Base-by-base conservation (phyloP, 1,140 invertebrate genomes). In the Maconellicoccus hirsutus region DNA sequence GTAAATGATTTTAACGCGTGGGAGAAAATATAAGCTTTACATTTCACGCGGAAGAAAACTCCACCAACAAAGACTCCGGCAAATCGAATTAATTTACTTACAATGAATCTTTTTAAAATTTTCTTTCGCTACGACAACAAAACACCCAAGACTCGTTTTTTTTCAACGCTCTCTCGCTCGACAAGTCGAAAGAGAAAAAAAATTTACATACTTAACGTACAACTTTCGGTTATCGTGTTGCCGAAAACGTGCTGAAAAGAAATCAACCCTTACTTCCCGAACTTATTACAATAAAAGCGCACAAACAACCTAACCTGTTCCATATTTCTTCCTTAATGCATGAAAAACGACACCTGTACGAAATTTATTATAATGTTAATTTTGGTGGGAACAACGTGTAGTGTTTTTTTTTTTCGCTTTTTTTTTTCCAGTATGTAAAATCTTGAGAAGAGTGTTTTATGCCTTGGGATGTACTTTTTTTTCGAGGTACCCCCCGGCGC, bases 321-420 rank as follows among this genome's bases (percentile, higher is more conserved):
- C n/a, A 52, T 52, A 52, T 52, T 52, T 52, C 42, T 52, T 14
- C 42, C 42, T 52, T 52, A 52, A 52, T 52, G 42, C n/a, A 52
- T 16, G 42, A 52, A 52, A 52, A 19, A 19, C n/a, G 42, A 52
- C 42, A 52, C 42, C 42, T 52, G 42, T 52, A 52, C n/a, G 6
- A 52, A 52, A 52, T 19, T 52, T 52, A 52, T 52, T 52, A 52
- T 52, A 8, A 52, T 52, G 42, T 6, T 52, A 16, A 52, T 52
- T 52, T 52, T 16, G 4, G n/a, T 16, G 42, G 42, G 42, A 52
- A 52, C 12, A 16, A 16, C 12, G n/a, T 8, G 42, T 19, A 52
- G n/a, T n/a, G n/a, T n/a, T n/a, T n/a, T n/a, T n/a, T n/a, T n/a
- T n/a, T n/a, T n/a, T n/a, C n/a, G n/a, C n/a, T n/a, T n/a, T n/a